Evolutionary conservation across 2,113 vertebrate genomes (phyloP).

Genomic region (Syngnathus floridae): DNA sequence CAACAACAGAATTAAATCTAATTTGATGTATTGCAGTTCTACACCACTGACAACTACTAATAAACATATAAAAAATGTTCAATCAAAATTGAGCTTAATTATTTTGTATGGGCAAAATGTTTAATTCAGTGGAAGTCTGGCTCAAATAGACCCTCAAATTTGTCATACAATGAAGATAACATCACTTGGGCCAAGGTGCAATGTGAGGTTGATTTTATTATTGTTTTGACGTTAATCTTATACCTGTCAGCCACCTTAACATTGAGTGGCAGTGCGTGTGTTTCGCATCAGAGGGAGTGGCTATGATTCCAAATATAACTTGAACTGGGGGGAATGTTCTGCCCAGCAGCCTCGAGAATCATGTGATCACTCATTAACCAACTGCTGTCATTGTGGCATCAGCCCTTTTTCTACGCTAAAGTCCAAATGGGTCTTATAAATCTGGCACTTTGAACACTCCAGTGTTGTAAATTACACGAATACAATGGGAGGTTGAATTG

Average conservation of each 20-base stretch:
- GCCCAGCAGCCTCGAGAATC: slow-evolving; percentile 12
- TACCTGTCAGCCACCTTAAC: not conserved
- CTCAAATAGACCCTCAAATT: no score
- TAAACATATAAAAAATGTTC: no score
- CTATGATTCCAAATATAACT: slow-evolving; percentile 52
- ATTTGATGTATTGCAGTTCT: no score
- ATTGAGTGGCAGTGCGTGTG: not conserved
- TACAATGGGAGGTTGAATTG: slow-evolving; percentile 8
- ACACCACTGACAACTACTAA: no score
- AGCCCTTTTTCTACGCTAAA: slow-evolving; percentile 6
- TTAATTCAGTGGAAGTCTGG: not conserved
- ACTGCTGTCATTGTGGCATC: slow-evolving; percentile 7
- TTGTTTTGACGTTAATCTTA: not conserved
- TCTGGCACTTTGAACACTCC: slow-evolving; percentile 23
- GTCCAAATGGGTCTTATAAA: slow-evolving; percentile 42
- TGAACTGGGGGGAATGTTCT: slow-evolving; percentile 55
- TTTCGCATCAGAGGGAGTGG: not conserved
- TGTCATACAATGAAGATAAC: no score
- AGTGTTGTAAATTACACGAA: not conserved
- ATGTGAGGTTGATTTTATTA: not conserved
- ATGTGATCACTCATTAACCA: not conserved
- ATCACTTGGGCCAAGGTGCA: no score
- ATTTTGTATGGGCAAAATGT: no score
- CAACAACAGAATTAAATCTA: no score
- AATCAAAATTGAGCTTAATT: no score